Base-by-base conservation (phyloP, 2,888 invertebrate species). In the Lobophora halterata region DNA sequence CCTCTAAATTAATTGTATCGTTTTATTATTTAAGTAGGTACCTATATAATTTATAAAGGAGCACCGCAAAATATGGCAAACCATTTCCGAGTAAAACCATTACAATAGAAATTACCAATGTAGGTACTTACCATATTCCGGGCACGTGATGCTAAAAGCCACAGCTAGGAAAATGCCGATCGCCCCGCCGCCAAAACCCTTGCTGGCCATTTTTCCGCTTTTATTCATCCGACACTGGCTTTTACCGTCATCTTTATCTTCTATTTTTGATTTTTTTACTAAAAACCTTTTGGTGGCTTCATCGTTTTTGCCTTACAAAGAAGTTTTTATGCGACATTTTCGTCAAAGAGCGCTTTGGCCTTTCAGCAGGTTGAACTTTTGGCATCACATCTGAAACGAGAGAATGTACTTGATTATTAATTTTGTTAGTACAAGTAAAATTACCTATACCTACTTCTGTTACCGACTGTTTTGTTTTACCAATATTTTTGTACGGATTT, bases 101-200 rank as follows among this genome's bases (percentile, higher is more conserved):
- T n/a, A 39, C 38, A 38, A 31, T 35, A 4, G 3, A 20, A 7
- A 3, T 20, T 20, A 2, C 2, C 2, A 2, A 24, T 18, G 9
- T 20, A 37, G 36, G 38, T 11, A 76, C 85, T 82, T 56, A 87
- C 86, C 86, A 77, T 85, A 85, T 71, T 79, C 79, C 39, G 86
- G 86, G 58, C 79, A 85, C 53, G 76, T 79, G 69, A 82, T 71
- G 71, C 85, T 86, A 61, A 87, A 74, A 52, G 76, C 77, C 65
- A 79, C 77, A 49, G 86, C 82, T 61, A 87, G 71, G 65, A 85
- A 72, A 68, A 83, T 70, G 54, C 86, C 82, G 69, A 83, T 72
- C 76, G 81, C 76, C 58, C 85, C 80, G 49, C 79, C 76, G 42
- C 74, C 77, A 48, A 76, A 72, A 57, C 77, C 71, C 72, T 77